Evolutionary conservation across 2,797 vertebrate species (phyloP), one percentile per base, ranked within the genome.

Genomic region (Alectoris magna): DNA sequence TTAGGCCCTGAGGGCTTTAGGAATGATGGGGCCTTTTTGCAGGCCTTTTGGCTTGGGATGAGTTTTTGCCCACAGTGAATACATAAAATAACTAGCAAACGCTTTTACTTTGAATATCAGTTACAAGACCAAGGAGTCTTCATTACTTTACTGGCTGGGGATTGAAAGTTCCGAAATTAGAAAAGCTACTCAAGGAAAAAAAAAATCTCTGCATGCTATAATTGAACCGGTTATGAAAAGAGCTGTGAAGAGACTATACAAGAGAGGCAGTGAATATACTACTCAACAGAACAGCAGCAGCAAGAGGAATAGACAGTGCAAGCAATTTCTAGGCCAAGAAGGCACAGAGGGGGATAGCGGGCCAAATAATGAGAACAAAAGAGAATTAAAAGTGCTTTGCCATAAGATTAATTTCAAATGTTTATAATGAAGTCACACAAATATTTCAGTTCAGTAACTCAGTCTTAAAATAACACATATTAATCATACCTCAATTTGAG

Each of bases 381-480:
- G 90, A 95, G 84, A 95, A 94, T 96, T 88, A 91, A 95, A 97
- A 97, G 67, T 76, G 38, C 85, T 95, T 96, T 88, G 85, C 75
- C 62, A 88, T 88, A 95, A 95, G 89, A 96, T 91, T 94, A 66
- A 81, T 96, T 98, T 96, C 84, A 95, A 96, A 96, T 91, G 71
- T 91, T 91, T 85, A 56, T 90, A 95, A 96, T 94, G 94, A 97
- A 97, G 84, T 92, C 91, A 95, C 81, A 88, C 59, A 96, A 96
- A 95, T 78, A 92, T 62, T 91, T 89, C 93, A n/a, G 51, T 87
- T 92, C 60, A 83, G 77, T 87, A 96, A 96, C 94, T 85, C n/a
- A 74, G 87, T 92, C 88, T 97, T 96, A 94, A 96, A 96, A 97
- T 91, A 94, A 76, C 13, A 1, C 69, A 95, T 94, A 92, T 77